Percentiles rank a stretch among this genome's conserved stretches.
Evolutionary conservation across 1,140 invertebrate genomes (phyloP).

Genomic region (Lordiphosa collinella): DNA sequence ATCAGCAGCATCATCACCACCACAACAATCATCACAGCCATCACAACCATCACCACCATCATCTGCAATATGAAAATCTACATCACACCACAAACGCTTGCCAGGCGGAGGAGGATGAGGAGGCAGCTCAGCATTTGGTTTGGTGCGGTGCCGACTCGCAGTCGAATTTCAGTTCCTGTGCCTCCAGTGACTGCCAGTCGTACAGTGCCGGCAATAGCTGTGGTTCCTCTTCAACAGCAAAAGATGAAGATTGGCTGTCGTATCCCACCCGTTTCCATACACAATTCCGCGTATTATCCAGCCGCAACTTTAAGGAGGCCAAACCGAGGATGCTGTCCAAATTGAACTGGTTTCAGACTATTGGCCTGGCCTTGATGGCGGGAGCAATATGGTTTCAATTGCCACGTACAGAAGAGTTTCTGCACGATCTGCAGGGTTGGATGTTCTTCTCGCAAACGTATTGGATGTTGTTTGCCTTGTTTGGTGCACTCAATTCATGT

Average conservation of each 20-base stretch:
- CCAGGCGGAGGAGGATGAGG: slow-evolving; percentile 80
- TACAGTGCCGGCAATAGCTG: too few species aligned
- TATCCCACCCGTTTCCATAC: slow-evolving; percentile 89
- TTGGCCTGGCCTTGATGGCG: slow-evolving; percentile 86
- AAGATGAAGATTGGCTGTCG: slow-evolving; percentile 83
- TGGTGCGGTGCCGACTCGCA: slow-evolving; percentile 83
- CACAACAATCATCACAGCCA: slow-evolving; percentile 14
- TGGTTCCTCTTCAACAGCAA: slow-evolving; percentile 6
- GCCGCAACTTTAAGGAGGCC: slow-evolving; percentile 90
- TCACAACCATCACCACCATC: too few species aligned
- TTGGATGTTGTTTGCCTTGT: slow-evolving; percentile 92
- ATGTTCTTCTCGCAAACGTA: slow-evolving; percentile 93
- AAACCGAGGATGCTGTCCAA: slow-evolving; percentile 89
- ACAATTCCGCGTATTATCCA: slow-evolving; percentile 87
- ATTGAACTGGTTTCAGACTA: slow-evolving; percentile 90
- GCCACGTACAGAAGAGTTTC: slow-evolving; percentile 86
- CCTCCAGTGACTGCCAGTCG: slow-evolving; percentile 84
- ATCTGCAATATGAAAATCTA: slow-evolving; percentile 55
- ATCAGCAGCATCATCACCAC: slow-evolving; percentile 45
- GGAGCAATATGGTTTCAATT: slow-evolving; percentile 91
- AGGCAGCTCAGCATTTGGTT: slow-evolving; percentile 87
- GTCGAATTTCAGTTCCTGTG: slow-evolving; percentile 85
- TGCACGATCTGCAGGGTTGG: slow-evolving; percentile 91
- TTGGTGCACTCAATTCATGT: slow-evolving; percentile 88
- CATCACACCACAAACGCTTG: slow-evolving; percentile 36